A percentile compares a stretch with the other conserved stretches of the same genome.
These are phyloP conservation scores for Cyprinella venusta DNA, from an alignment of 2,797 vertebrate species.

Conservation along the genomic window DNA sequence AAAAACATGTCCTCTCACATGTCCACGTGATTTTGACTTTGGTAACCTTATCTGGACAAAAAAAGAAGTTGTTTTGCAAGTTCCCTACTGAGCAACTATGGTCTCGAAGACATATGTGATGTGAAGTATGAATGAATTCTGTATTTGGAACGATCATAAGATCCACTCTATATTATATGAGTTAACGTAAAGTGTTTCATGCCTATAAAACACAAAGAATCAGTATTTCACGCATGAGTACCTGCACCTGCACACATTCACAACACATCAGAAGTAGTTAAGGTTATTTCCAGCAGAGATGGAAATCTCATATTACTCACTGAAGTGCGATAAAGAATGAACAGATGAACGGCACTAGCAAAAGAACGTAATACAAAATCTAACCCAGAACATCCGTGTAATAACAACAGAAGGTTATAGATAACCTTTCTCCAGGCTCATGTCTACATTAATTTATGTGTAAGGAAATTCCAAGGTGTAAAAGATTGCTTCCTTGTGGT, in stretches of 20 bases:
- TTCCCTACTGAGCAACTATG: constrained; percentile 19
- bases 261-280: constrained; percentile 51
- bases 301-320: constrained; percentile 52
- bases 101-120: constrained; percentile 44
- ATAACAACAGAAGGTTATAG: not conserved
- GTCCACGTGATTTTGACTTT: constrained; percentile 23
- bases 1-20: constrained; percentile 51
- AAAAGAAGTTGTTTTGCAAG: constrained; percentile 32
- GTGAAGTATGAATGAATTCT: constrained; percentile 33
- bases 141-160: constrained; percentile 40
- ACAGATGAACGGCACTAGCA: constrained; percentile 51
- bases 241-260: constrained; percentile 59
- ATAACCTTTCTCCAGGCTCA: constrained; percentile 1
- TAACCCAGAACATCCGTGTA: constrained; percentile 15
- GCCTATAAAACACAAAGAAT: constrained; percentile 55
- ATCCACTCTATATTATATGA: constrained; percentile 50
- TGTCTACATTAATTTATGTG: constrained; percentile 19
- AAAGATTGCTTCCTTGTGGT: constrained; percentile 55
- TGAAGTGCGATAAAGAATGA: constrained; percentile 40
- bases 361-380: constrained; percentile 47
- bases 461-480: constrained; percentile 19
- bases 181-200: constrained; percentile 51
- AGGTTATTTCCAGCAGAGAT: constrained; percentile 52
- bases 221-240: constrained; percentile 55
- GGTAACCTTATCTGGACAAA: constrained; percentile 17